Conservation (phyloP, 2,113 vertebrate species). For the Pygoscelis adeliae region DNA sequence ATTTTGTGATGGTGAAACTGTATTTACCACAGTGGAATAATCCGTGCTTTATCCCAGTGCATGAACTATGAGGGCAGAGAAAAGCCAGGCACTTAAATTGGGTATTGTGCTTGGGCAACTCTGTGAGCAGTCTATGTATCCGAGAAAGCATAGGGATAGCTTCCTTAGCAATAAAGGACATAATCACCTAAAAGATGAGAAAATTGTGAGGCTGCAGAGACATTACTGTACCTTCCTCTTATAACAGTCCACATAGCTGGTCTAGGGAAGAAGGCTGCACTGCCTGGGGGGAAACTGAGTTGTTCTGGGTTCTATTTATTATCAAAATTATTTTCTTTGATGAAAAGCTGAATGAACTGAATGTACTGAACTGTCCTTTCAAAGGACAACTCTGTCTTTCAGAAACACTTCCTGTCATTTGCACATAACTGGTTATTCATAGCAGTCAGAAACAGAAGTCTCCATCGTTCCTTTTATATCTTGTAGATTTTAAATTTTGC, state of each 20-base stretch:
- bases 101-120: not conserved
- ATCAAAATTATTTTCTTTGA: not conserved
- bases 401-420: not conserved
- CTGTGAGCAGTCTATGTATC: not conserved
- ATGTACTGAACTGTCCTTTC: not conserved
- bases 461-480: not conserved
- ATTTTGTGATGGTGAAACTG: not conserved
- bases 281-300: not conserved
- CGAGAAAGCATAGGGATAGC: not conserved
- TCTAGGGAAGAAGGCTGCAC: not conserved
- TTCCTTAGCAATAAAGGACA: not conserved
- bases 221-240: not conserved
- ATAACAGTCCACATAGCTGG: not conserved
- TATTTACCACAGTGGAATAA: not conserved
- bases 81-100: not conserved
- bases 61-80: not conserved
- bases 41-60: not conserved
- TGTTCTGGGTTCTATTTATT: not conserved
- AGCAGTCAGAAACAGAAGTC: not conserved
- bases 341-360: not conserved
- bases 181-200: not conserved
- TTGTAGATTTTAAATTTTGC: not conserved
- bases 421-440: not conserved
- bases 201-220: not conserved
- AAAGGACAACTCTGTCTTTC: not conserved